A percentile compares a stretch with the other conserved stretches of the same genome.
Conservation (phyloP, 2,888 invertebrate species). For the Rhyacophila evoluta region DNA sequence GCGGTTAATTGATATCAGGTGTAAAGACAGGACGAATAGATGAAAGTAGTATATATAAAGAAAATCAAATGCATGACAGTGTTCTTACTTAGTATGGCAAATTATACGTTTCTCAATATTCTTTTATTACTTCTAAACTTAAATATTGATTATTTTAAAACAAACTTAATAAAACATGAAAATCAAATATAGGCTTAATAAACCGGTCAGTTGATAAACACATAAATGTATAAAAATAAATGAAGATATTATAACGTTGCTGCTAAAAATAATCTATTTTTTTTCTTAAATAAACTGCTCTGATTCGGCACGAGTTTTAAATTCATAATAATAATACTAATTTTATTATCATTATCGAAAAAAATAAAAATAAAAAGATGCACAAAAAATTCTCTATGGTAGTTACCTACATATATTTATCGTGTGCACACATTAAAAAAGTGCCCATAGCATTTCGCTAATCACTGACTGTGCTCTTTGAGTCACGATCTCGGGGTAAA, state of each 20-base stretch:
- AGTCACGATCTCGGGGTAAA: neutral
- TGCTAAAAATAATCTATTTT: neutral
- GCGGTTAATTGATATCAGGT: too few relatives aligned
- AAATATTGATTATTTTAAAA: too few relatives aligned
- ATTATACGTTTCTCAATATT: too few relatives aligned
- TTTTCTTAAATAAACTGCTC: slow-evolving; percentile 4
- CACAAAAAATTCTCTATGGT: neutral
- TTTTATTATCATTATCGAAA: neutral
- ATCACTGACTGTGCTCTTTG: neutral
- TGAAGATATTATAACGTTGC: slow-evolving; percentile 25
- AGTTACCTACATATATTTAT: too few relatives aligned
- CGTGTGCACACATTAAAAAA: neutral
- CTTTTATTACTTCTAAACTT: too few relatives aligned
- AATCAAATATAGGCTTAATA: too few relatives aligned
- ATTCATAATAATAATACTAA: neutral
- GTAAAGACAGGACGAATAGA: too few relatives aligned
- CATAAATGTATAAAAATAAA: neutral
- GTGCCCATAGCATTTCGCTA: neutral
- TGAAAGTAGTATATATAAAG: too few relatives aligned
- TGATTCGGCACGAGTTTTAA: neutral
- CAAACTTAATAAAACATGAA: too few relatives aligned
- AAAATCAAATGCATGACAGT: too few relatives aligned
- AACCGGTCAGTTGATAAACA: too few relatives aligned
- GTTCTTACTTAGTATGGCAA: too few relatives aligned
- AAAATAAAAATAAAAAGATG: neutral